phyloP scores from a whole-genome alignment of 2,113 vertebrate genomes.

The Myiozetetes cayanensis region DNA sequence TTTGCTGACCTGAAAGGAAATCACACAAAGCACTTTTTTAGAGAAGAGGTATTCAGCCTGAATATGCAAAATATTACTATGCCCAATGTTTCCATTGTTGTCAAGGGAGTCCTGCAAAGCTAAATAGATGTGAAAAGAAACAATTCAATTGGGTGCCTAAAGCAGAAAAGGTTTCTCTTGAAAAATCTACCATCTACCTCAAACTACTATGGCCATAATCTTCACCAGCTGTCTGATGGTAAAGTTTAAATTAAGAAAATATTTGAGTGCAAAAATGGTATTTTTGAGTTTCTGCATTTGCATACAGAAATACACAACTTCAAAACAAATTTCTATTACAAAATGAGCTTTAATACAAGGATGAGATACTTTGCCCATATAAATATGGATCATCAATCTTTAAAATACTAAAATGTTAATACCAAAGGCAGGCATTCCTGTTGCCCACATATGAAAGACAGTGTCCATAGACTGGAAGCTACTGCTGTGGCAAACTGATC shows the following conservation, averaged over 20 bases:
- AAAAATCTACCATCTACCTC: background rate
- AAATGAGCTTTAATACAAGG: background rate
- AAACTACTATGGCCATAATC: background rate
- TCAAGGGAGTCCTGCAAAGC: background rate
- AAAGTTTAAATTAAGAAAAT: background rate
- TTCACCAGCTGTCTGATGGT: background rate
- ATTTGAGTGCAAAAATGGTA: background rate
- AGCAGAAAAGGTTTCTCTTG: background rate
- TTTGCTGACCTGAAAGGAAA: background rate
- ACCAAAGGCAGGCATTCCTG: fast-evolving
- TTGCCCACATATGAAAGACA: background rate
- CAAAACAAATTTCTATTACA: background rate
- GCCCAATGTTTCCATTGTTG: background rate
- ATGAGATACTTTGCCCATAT: background rate
- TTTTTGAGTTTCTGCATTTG: background rate
- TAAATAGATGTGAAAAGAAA: background rate
- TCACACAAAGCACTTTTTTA: background rate
- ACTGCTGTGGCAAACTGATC: background rate
- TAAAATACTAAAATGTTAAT: background rate
- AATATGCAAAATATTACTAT: background rate
- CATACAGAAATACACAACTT: background rate
- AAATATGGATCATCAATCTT: background rate
- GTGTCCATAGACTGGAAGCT: background rate
- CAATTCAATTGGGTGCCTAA: background rate
- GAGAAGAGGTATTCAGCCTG: background rate